Base-by-base conservation (phyloP, 1,140 invertebrate species). In the Drusus annulatus region DNA sequence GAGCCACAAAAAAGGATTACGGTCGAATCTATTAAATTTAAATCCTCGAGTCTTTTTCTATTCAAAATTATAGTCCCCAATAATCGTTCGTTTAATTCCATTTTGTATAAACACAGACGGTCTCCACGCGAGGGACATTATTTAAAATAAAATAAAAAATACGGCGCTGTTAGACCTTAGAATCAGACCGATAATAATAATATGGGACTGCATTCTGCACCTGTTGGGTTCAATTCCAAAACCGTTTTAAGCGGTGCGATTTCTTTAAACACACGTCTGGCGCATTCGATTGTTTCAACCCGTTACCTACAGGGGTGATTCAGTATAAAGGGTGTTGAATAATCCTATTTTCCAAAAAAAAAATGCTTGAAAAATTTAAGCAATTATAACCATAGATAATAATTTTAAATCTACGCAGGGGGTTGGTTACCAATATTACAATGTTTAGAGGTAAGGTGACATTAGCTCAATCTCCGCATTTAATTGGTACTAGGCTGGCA, bases 111-210 rank as follows among this genome's bases (percentile, higher is more conserved):
- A 73, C 69, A 73, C 69, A 54, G 50, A 23, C 45, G 74, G 76
- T 77, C 58, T 76, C 80, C 80, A 81, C 80, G 80, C 80, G 69
- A 81, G 80, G 58, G 76, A 81, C 80, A 81, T 81, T 79, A 81
- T 81, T 81, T 76, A 71, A 10, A 45, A 78, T 8, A 68, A 81
- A 79, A 76, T 58, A 17, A 52, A 71, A 25, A 19, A 25, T 0
- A 17, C 2, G 3, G 2, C n/a, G 54, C 54, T 8, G 5, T 7
- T 36, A 36, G 31, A 36, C 31, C 31, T 3, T 36, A 36, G 31
- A 36, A 36, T 36, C 8, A 36, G 31, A 36, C 31, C 31, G 31
- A 25, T 73, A 23, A 17, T 73, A 73, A 73, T 52, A 54, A 54
- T 23, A n/a, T 17, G 50, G 21, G 15, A 36, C 56, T 19, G 16